These are phyloP conservation scores for Limanda limanda DNA, from an alignment of 2,113 vertebrate species.

Conservation along the genomic window DNA sequence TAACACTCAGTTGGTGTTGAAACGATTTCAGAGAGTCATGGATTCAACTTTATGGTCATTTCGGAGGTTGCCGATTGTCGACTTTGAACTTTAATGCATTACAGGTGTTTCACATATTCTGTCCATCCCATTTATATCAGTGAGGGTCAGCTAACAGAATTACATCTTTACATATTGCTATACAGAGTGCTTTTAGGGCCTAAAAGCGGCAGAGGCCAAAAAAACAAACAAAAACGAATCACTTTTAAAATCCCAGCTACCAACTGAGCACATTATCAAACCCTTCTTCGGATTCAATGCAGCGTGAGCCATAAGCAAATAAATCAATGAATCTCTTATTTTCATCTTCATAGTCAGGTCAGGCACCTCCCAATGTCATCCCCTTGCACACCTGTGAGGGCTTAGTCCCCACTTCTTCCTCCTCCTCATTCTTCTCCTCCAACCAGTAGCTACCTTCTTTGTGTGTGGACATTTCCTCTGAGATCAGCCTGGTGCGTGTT, in stretches of 20 bases:
- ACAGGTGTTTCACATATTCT: neutral
- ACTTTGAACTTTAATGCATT: too few species aligned
- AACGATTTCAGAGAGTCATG: neutral
- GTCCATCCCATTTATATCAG: neutral
- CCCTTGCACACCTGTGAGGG: neutral
- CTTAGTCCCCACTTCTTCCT: neutral
- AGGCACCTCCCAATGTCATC: neutral
- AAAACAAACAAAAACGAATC: too few species aligned
- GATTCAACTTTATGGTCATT: neutral
- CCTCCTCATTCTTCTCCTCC: neutral
- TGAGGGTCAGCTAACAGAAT: neutral
- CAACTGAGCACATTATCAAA: too few species aligned
- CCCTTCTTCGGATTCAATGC: too few species aligned
- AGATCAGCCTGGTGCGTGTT: too few species aligned
- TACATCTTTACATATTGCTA: neutral
- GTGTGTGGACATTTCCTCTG: neutral
- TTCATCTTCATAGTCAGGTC: neutral
- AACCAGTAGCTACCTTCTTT: too few species aligned
- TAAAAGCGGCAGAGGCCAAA: too few species aligned
- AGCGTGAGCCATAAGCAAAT: too few species aligned
- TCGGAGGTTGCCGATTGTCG: neutral
- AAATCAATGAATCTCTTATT: neutral
- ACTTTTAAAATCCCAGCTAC: too few species aligned
- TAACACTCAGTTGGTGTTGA: neutral
- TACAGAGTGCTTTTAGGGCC: neutral